Percentiles rank a stretch among this genome's conserved stretches.
phyloP scores from a whole-genome alignment of 2,113 vertebrate species.

The Colaptes auratus region DNA sequence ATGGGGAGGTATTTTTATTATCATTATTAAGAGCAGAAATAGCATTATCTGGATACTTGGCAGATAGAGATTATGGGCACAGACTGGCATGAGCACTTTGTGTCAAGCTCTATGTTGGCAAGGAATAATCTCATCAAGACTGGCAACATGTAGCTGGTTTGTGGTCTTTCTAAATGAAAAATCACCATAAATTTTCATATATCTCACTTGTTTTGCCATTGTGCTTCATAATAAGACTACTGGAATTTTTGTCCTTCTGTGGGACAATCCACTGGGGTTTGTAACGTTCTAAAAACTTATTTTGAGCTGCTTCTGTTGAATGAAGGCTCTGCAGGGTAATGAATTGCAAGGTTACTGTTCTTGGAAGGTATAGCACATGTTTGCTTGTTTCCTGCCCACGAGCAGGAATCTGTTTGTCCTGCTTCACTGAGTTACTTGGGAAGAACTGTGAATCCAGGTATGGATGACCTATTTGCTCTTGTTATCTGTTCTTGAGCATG shows the following conservation, averaged over 20 bases:
- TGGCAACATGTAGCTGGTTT: background rate
- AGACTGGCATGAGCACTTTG: background rate
- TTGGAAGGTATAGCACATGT: background rate
- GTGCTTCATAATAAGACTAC: background rate
- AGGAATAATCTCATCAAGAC: background rate
- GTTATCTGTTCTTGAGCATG: background rate
- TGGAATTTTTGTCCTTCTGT: background rate
- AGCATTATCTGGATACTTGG: slow-evolving; percentile 17
- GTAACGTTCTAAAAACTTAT: background rate
- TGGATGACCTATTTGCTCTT: background rate
- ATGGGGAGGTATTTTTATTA: slow-evolving; percentile 30
- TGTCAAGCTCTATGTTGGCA: background rate
- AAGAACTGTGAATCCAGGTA: background rate
- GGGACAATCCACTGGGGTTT: background rate
- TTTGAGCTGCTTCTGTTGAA: background rate
- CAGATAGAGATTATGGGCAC: background rate
- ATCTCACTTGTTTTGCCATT: background rate
- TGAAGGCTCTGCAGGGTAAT: background rate
- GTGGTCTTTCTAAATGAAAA: background rate
- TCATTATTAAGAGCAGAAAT: slow-evolving; percentile 9
- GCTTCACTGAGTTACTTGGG: background rate
- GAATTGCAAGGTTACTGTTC: background rate
- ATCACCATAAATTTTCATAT: background rate
- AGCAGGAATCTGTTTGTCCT: background rate
- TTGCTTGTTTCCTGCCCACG: background rate